These are phyloP conservation scores for Sialis lutaria DNA, from an alignment of 2,888 invertebrate genomes.

Conservation along the genomic window DNA sequence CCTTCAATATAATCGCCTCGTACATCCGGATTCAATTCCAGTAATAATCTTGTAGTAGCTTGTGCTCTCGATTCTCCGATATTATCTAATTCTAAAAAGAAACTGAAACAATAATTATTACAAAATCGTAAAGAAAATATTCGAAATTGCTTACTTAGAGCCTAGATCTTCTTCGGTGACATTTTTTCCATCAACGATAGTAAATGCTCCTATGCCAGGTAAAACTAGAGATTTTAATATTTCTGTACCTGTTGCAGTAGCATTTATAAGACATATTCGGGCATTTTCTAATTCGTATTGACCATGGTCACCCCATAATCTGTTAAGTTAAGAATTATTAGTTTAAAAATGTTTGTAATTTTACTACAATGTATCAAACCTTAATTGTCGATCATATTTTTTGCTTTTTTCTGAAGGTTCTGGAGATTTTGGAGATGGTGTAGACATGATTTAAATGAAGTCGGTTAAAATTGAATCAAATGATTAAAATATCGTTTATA, in stretches of 20 bases:
- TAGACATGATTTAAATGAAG: slow-evolving; percentile 27
- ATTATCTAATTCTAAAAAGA: slow-evolving; percentile 72
- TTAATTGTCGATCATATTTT: slow-evolving; percentile 61
- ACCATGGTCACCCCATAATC: slow-evolving; percentile 98
- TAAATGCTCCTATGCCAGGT: slow-evolving; percentile 84
- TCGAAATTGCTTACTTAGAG: slow-evolving; percentile 48
- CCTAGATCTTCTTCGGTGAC: slow-evolving; percentile 86
- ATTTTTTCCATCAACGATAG: slow-evolving; percentile 78
- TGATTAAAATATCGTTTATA: background rate
- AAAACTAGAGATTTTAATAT: slow-evolving; percentile 86
- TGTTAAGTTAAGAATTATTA: slow-evolving; percentile 17
- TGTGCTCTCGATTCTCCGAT: slow-evolving; percentile 74
- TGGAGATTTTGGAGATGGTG: slow-evolving; percentile 40
- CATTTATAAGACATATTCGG: slow-evolving; percentile 86
- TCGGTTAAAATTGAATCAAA: background rate
- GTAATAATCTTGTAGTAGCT: slow-evolving; percentile 59
- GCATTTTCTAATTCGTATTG: slow-evolving; percentile 77
- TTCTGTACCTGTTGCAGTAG: slow-evolving; percentile 86
- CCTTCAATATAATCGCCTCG: slow-evolving; percentile 86
- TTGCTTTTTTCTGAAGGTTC: slow-evolving; percentile 51
- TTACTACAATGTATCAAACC: slow-evolving; percentile 21
- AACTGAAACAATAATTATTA: slow-evolving; percentile 33
- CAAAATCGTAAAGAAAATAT: background rate
- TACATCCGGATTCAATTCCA: slow-evolving; percentile 87
- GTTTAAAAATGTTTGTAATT: too few species aligned